These are phyloP conservation scores for Cacoxenus indagator DNA, from an alignment of 2,888 invertebrate genomes.

Conservation along the genomic window DNA sequence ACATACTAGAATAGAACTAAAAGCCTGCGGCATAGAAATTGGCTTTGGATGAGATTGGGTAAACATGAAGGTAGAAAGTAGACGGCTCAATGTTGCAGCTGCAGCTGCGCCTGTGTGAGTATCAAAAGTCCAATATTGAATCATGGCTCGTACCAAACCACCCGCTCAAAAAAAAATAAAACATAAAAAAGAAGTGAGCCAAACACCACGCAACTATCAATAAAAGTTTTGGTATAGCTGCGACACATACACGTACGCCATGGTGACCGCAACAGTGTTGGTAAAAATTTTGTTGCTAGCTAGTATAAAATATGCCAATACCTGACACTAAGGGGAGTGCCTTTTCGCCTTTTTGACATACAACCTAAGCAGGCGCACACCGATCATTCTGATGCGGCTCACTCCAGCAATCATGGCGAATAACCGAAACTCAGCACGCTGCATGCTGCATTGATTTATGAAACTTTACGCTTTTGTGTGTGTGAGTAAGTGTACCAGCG, in stretches of 20 bases:
- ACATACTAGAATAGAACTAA: not conserved
- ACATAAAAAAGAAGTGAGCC: too few relatives aligned
- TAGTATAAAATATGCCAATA: not conserved
- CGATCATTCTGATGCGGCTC: too few relatives aligned
- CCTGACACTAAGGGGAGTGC: not conserved
- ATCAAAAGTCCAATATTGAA: not conserved
- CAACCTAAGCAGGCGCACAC: not conserved
- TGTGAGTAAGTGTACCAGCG: not conserved
- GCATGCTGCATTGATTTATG: slow-evolving; percentile 15
- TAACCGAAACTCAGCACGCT: too few relatives aligned
- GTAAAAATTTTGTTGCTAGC: too few relatives aligned
- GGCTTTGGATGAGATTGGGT: not conserved
- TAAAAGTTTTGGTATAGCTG: too few relatives aligned
- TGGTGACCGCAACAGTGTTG: not conserved
- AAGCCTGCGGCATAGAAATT: not conserved
- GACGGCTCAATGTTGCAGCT: not conserved
- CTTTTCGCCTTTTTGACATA: not conserved
- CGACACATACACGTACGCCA: not conserved
- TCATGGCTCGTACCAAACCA: too few relatives aligned
- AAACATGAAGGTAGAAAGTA: not conserved
- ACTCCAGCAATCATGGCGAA: too few relatives aligned
- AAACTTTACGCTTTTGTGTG: slow-evolving; percentile 1
- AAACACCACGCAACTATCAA: too few relatives aligned
- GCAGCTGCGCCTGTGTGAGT: not conserved
- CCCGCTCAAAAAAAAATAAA: too few relatives aligned